Base-by-base conservation (phyloP, 2,797 vertebrate genomes). In the Dendrocincla tyrannina region DNA sequence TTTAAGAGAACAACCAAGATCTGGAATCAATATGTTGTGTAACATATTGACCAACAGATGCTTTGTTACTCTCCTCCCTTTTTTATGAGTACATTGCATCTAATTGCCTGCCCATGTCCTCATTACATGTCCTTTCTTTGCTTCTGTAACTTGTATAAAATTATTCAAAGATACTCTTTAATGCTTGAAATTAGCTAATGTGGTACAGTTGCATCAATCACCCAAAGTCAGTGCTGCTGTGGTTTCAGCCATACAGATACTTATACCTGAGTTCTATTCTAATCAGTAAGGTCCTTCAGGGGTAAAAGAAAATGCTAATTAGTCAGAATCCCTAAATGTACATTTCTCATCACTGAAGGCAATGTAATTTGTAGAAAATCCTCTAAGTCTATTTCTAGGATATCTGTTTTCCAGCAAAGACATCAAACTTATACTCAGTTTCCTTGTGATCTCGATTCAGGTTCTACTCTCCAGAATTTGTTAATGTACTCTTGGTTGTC, bases 21-120 rank as follows among this genome's bases (percentile, higher is more conserved):
- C 52, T 79, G 74, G 59, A 84, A 60, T 89, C 86, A 88, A 63
- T 84, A 32, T 33, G 42, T 90, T 16, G 4, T 55, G 32, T 52
- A 84, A 50, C 63, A 76, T 94, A 69, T 70, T 93, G 83, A 30
- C 86, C 83, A 95, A 41, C 88, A 93, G 88, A 88, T 94, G 73
- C 85, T 93, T 86, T 85, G 41, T 64, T 91, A n/a, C 47, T 90
- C 58, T 35, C 58, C 81, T 81, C 62, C 46, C 73, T 13, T 92
- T 90, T 95, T 88, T 85, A 33, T 2, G 0, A 68, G 22, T 35
- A 2, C 2, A 1, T 50, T 89, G 27, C 22, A 64, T 94, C 60
- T 86, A 39, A 69, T 79, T 86, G n/a, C 41, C 28, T 62, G 24
- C 47, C 81, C 18, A 3, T 37, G 35, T 90, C 82, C 72, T 85